A percentile compares a stretch with the other conserved stretches of the same genome.
These are phyloP conservation scores for Melieria crassipennis DNA, from an alignment of 2,888 invertebrate genomes.

Conservation along the genomic window DNA sequence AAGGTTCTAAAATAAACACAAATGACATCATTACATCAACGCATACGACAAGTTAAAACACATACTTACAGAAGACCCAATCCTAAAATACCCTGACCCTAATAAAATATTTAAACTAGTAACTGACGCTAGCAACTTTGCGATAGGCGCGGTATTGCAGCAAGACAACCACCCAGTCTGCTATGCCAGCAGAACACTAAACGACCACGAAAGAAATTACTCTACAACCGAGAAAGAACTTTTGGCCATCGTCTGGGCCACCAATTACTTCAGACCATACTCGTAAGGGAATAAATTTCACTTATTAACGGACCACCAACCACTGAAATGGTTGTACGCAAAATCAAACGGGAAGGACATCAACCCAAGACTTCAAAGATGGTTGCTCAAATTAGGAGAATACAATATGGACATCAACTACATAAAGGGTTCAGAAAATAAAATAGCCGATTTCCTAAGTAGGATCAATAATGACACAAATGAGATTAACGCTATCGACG, in stretches of 20 bases:
- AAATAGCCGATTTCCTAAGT: slow-evolving; percentile 22
- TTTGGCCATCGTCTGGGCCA: slow-evolving; percentile 14
- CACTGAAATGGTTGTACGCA: slow-evolving; percentile 19
- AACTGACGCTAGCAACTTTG: slow-evolving; percentile 26
- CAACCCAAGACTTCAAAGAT: slow-evolving; percentile 8
- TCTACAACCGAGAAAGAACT: slow-evolving; percentile 26
- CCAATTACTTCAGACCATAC: too few species aligned
- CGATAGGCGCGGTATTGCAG: slow-evolving; percentile 30
- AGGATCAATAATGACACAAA: slow-evolving; percentile 10
- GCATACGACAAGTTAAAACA: neutral
- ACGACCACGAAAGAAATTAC: slow-evolving; percentile 30
- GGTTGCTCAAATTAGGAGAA: slow-evolving; percentile 2
- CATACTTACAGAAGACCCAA: slow-evolving; percentile 20
- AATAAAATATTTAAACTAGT: slow-evolving; percentile 28
- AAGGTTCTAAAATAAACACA: slow-evolving; percentile 18
- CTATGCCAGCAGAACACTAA: slow-evolving; percentile 22
- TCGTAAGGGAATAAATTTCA: slow-evolving; percentile 34
- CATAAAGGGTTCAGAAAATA: slow-evolving; percentile 19
- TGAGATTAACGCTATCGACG: neutral
- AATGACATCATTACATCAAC: neutral
- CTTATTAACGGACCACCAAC: slow-evolving; percentile 38
- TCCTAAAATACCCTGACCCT: slow-evolving; percentile 30
- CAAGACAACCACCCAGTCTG: slow-evolving; percentile 27
- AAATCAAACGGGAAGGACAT: slow-evolving; percentile 13
- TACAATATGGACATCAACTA: neutral